These are phyloP conservation scores for Mesoclemmys tuberculata DNA, from an alignment of 2,113 vertebrate species.

Conservation along the genomic window DNA sequence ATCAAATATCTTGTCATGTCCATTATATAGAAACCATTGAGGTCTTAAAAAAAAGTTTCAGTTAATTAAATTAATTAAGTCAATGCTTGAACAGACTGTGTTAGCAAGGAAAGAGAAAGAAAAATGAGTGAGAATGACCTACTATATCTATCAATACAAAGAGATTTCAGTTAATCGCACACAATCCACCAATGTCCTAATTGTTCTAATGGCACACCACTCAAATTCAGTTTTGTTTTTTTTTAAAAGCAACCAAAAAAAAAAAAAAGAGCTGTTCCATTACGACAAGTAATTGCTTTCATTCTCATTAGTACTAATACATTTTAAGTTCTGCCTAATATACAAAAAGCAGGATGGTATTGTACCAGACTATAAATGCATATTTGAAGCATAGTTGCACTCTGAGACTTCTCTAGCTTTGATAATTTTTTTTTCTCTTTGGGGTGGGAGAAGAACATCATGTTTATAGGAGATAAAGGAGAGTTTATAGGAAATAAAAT, in stretches of 20 bases:
- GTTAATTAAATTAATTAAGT: constrained; percentile 69
- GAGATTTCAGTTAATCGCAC: constrained; percentile 7
- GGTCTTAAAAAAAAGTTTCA: constrained; percentile 40
- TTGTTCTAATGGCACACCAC: constrained; percentile 13
- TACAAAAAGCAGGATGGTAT: neutral
- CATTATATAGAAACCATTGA: constrained; percentile 36
- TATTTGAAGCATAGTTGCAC: neutral
- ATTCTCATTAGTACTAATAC: constrained; percentile 32
- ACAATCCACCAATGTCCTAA: neutral
- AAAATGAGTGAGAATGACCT: constrained; percentile 35
- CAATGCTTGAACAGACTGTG: constrained; percentile 32
- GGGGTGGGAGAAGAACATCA: neutral
- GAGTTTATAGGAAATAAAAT: neutral
- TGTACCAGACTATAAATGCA: neutral
- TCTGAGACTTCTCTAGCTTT: neutral
- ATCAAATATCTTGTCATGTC: constrained; percentile 48
- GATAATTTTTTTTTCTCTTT: neutral
- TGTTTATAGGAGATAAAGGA: neutral
- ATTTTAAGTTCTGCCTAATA: neutral
- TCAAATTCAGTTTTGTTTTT: neutral
- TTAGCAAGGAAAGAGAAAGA: constrained; percentile 24
- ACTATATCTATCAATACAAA: constrained; percentile 26
- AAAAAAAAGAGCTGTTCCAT: constrained; percentile 36
- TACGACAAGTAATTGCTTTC: constrained; percentile 26
- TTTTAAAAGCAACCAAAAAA: neutral